phyloP scores from a whole-genome alignment of 2,797 vertebrate species.

The Tragelaphus oryx region DNA sequence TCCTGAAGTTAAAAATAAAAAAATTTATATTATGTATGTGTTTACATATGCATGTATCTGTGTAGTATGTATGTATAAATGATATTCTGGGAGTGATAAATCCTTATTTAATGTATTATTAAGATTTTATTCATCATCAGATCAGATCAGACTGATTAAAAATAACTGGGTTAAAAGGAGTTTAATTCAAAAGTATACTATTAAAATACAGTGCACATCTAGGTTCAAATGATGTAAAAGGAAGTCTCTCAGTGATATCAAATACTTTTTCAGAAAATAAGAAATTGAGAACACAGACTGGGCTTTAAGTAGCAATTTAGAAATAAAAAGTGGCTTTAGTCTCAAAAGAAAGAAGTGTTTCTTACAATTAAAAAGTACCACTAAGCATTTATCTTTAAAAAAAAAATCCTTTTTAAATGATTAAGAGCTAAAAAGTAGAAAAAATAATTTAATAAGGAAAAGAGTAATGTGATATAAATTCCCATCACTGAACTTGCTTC shows the following conservation, averaged over 20 bases:
- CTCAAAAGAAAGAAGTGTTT: neutral
- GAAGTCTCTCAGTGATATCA: neutral
- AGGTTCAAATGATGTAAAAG: neutral
- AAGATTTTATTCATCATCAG: neutral
- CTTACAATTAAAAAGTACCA: neutral
- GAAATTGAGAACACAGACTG: neutral
- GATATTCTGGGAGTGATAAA: neutral
- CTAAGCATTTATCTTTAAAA: neutral
- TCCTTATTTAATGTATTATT: neutral
- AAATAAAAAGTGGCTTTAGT: neutral
- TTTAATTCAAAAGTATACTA: neutral
- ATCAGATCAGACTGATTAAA: neutral
- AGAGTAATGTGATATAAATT: neutral
- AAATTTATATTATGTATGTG: neutral
- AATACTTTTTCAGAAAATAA: slow-evolving; percentile 13
- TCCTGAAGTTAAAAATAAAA: slow-evolving; percentile 75
- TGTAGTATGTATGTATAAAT: neutral
- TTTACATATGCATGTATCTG: neutral
- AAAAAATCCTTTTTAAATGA: neutral
- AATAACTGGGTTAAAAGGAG: neutral
- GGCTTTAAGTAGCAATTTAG: neutral
- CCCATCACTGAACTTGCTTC: neutral
- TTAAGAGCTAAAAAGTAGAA: neutral
- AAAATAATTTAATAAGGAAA: neutral
- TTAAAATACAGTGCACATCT: neutral